A percentile compares a stretch with the other conserved stretches of the same genome.
Evolutionary conservation across 2,797 vertebrate species (phyloP).

Genomic region (Ctenochaetus hawaiiensis): DNA sequence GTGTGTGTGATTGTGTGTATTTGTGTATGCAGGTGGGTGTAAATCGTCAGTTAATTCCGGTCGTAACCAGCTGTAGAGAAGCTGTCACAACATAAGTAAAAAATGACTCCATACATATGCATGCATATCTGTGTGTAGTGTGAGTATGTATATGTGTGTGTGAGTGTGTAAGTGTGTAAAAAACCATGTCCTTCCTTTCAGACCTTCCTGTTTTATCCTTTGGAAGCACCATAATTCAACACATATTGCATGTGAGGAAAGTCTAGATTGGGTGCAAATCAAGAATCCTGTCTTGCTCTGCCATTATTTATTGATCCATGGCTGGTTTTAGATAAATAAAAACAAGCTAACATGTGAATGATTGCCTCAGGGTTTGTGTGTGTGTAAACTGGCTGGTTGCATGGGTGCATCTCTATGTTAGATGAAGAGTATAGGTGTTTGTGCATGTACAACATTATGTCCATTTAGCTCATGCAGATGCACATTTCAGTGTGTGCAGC

Average conservation of each 20-base stretch:
- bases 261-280: constrained; percentile 24
- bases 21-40: constrained; percentile 1
- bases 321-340: constrained; percentile 31
- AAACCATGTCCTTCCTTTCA: background rate
- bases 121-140: background rate
- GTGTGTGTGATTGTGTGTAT: constrained; percentile 10
- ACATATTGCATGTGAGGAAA: background rate
- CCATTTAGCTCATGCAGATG: background rate
- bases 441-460: background rate
- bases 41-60: constrained; percentile 43
- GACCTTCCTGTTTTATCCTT: background rate
- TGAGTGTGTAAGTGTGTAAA: background rate
- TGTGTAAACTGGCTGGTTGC: background rate
- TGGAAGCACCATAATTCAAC: constrained; percentile 17
- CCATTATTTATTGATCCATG: constrained; percentile 39
- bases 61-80: constrained; percentile 36
- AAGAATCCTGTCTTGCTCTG: constrained; percentile 14
- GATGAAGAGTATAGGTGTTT: constrained; percentile 1
- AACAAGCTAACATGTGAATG: constrained; percentile 40
- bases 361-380: constrained; percentile 19
- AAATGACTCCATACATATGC: constrained; percentile 20
- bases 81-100: constrained; percentile 51
- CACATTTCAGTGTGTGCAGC: background rate
- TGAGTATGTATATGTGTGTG: background rate
- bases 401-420: background rate